These are phyloP conservation scores for Percopsis transmontana DNA, from an alignment of 2,113 vertebrate genomes.

Conservation along the genomic window DNA sequence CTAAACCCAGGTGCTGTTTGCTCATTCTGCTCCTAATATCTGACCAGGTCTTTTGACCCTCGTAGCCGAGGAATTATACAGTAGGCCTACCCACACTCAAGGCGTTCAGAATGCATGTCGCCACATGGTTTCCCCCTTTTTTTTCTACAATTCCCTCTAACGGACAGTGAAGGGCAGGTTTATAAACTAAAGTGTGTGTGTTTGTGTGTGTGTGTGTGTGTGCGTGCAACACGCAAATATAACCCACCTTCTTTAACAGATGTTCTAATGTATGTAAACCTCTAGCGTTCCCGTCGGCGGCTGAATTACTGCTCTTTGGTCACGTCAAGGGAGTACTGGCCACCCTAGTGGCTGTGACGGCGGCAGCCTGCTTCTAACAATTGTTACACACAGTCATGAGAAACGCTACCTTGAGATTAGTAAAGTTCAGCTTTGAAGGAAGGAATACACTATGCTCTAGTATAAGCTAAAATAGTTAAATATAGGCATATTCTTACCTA, in stretches of 20 bases:
- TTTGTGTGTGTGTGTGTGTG: background rate
- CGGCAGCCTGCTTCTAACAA: background rate
- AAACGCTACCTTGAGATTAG: conserved; percentile 10
- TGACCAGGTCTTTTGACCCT: too few relatives aligned
- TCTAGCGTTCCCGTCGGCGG: conserved; percentile 18
- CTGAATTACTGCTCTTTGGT: conserved; percentile 63
- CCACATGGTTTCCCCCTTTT: too few relatives aligned
- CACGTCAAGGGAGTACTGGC: conserved; percentile 34
- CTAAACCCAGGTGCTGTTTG: too few relatives aligned
- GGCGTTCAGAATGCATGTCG: too few relatives aligned
- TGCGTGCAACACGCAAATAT: conserved; percentile 7
- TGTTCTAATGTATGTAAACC: conserved; percentile 46
- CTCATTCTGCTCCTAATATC: too few relatives aligned
- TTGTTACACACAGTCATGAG: conserved; percentile 16
- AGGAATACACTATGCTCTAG: background rate
- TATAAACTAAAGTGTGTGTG: too few relatives aligned
- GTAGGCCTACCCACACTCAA: too few relatives aligned
- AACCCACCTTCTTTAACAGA: conserved; percentile 27
- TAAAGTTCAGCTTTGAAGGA: conserved; percentile 6
- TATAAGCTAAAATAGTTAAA: background rate
- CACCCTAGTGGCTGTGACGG: conserved; percentile 45
- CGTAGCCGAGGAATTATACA: too few relatives aligned
- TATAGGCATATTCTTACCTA: background rate
- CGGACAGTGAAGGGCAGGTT: too few relatives aligned
- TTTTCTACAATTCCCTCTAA: too few relatives aligned